These are phyloP conservation scores for Decapterus maruadsi DNA, from an alignment of 2,797 vertebrate genomes.

Conservation along the genomic window DNA sequence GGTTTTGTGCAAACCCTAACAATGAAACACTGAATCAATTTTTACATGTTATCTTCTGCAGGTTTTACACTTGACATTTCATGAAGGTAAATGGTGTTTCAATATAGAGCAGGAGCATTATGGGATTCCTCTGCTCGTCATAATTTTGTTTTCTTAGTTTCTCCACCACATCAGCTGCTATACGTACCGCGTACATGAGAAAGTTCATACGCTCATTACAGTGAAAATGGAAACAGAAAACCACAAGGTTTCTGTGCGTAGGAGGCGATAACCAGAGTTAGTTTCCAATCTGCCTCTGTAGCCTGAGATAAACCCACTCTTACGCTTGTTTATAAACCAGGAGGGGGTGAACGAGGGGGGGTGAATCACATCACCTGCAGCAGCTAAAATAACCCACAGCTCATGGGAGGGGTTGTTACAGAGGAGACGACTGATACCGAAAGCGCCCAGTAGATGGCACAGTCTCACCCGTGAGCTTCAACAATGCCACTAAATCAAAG, in stretches of 20 bases:
- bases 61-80: not conserved
- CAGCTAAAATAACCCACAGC: constrained; percentile 48
- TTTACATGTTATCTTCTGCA: not conserved
- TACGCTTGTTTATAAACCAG: constrained; percentile 58
- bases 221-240: constrained; percentile 68
- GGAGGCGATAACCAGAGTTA: constrained; percentile 68
- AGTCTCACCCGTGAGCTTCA: constrained; percentile 36
- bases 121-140: constrained; percentile 14
- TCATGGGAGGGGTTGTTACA: constrained; percentile 19
- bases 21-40: no score
- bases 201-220: constrained; percentile 42
- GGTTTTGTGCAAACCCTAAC: not conserved
- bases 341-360: no score
- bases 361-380: constrained; percentile 34
- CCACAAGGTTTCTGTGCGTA: constrained; percentile 62
- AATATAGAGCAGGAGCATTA: not conserved
- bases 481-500: constrained; percentile 26
- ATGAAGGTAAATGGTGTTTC: not conserved
- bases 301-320: constrained; percentile 59
- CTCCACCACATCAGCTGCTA: not conserved
- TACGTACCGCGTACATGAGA: not conserved
- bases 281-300: constrained; percentile 66
- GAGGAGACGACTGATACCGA: constrained; percentile 15
- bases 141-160: not conserved
- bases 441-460: constrained; percentile 74